These are phyloP conservation scores for Periophthalmus magnuspinnatus DNA, from an alignment of 2,797 vertebrate genomes.

Conservation along the genomic window DNA sequence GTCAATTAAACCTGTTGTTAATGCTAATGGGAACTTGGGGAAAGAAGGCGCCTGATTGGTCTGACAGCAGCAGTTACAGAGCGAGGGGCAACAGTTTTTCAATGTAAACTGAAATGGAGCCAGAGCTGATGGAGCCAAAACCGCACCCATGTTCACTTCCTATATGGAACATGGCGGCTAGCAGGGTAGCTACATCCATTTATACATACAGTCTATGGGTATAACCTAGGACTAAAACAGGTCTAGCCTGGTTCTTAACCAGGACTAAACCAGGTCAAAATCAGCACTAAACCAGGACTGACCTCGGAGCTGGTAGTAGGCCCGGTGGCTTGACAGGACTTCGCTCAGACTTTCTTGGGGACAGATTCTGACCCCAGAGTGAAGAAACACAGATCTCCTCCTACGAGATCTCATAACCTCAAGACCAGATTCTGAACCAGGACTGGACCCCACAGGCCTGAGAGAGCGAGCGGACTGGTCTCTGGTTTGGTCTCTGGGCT, in stretches of 20 bases:
- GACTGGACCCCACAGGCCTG: neutral
- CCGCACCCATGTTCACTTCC: too few relatives aligned
- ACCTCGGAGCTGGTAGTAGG: conserved; percentile 89
- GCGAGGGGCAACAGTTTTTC: too few relatives aligned
- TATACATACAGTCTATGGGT: too few relatives aligned
- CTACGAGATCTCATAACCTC: conserved; percentile 74
- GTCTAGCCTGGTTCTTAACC: neutral
- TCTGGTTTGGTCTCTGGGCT: conserved; percentile 30
- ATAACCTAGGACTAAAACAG: neutral
- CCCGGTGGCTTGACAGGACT: conserved; percentile 85
- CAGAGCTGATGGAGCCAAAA: too few relatives aligned
- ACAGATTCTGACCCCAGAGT: conserved; percentile 86
- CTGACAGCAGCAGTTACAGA: too few relatives aligned
- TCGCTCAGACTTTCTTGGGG: conserved; percentile 86
- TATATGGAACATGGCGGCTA: too few relatives aligned
- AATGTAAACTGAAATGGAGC: too few relatives aligned
- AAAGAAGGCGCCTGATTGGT: too few relatives aligned
- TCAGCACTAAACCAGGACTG: conserved; percentile 1
- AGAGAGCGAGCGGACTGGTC: neutral
- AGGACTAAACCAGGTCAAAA: neutral
- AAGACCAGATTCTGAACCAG: neutral
- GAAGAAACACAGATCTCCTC: conserved; percentile 84
- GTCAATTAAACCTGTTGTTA: too few relatives aligned
- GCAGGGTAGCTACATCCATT: too few relatives aligned
- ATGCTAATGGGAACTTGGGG: too few relatives aligned